These are phyloP conservation scores for Dysidea cf. avara DNA, from an alignment of 37 sponge, comb jelly and placozoan species.

Conservation along the genomic window DNA sequence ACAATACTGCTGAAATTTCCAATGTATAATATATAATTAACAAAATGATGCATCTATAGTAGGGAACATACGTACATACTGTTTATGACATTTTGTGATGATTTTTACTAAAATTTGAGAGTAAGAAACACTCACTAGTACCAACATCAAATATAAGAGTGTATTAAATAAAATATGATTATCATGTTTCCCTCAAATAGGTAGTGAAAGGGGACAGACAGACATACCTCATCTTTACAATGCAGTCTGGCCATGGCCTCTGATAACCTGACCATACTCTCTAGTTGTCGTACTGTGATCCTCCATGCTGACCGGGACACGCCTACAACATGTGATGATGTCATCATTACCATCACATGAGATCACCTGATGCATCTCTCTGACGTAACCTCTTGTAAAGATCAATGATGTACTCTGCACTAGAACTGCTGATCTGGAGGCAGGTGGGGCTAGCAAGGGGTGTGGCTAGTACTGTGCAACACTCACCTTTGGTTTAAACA, in stretches of 20 bases:
- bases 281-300: constrained; percentile 98
- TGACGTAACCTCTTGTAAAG: constrained; percentile 92
- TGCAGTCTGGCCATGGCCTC: constrained; percentile 98
- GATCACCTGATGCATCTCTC: constrained; percentile 81
- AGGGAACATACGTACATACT: no score
- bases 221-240: constrained; percentile 86
- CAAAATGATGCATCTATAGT: no score
- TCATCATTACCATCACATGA: not conserved
- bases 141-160: no score
- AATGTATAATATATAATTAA: no score
- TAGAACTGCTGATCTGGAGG: constrained; percentile 75
- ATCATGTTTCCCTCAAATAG: no score
- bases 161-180: no score
- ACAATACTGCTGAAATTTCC: no score
- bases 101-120: no score
- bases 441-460: no score
- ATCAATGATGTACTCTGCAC: constrained; percentile 94
- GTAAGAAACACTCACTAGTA: no score
- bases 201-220: no score
- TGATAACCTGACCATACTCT: constrained; percentile 97
- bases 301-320: constrained; percentile 90
- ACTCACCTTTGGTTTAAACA: constrained; percentile 90
- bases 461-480: not conserved
- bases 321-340: constrained; percentile 28
- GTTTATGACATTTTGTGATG: no score